Evolutionary conservation across 2,888 invertebrate genomes (phyloP).

Genomic region (Meiosimyza decipiens): DNA sequence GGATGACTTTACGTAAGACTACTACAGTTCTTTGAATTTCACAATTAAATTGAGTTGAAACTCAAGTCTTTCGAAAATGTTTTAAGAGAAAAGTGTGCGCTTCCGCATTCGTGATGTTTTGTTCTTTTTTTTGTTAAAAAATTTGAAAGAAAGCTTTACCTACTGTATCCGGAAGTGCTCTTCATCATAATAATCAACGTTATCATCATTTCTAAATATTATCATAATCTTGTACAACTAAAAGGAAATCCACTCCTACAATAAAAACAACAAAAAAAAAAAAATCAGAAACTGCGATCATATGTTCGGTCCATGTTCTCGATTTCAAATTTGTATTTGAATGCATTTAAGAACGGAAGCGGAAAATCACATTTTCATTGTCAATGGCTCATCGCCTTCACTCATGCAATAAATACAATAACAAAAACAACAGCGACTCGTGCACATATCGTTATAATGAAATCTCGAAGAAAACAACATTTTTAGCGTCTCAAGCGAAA

Average conservation of each 20-base stretch:
- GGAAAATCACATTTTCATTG: conserved; percentile 29
- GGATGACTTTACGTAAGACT: no score
- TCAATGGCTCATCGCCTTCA: conserved; percentile 25
- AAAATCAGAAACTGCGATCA: background rate
- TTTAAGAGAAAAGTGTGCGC: no score
- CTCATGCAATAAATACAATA: conserved; percentile 27
- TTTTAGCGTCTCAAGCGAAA: background rate
- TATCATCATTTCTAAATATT: background rate
- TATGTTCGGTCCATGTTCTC: background rate
- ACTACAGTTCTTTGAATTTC: no score
- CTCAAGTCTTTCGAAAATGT: no score
- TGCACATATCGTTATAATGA: conserved; percentile 30
- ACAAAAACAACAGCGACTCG: conserved; percentile 37
- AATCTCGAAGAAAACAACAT: background rate
- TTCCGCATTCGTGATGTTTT: no score
- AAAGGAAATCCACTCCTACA: conserved; percentile 29
- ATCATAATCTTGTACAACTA: conserved; percentile 18
- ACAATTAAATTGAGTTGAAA: no score
- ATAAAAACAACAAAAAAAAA: conserved; percentile 31
- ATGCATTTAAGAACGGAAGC: conserved; percentile 29
- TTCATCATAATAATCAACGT: background rate
- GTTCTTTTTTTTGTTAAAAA: no score
- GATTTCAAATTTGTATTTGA: conserved; percentile 6
- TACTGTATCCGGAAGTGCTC: conserved; percentile 14
- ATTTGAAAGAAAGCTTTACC: no score